Evolutionary conservation across 2,113 vertebrate genomes (phyloP).

Genomic region (Steatornis caripensis): DNA sequence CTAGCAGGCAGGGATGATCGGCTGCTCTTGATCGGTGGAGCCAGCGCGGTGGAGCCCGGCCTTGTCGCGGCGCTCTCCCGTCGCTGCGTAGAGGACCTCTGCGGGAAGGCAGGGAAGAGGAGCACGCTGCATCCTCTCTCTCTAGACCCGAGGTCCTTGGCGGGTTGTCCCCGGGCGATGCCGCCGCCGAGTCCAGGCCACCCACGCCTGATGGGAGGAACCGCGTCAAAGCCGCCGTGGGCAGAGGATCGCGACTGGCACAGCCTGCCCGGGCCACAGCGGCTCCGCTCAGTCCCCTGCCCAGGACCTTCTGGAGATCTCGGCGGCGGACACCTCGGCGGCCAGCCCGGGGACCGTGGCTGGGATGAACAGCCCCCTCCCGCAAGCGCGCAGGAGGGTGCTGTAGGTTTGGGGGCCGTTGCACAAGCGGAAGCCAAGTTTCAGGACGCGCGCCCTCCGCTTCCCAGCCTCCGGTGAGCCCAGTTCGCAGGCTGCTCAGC

Average conservation of each 20-base stretch:
- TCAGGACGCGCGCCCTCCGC: fast-evolving
- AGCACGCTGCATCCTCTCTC: background rate
- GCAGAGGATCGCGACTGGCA: background rate
- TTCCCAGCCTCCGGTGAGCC: background rate
- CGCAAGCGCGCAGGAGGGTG: background rate
- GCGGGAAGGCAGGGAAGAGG: background rate
- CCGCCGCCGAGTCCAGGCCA: background rate
- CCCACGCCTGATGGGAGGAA: background rate
- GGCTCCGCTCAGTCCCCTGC: background rate
- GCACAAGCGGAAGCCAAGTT: background rate
- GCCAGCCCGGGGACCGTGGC: background rate
- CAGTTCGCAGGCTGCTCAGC: background rate
- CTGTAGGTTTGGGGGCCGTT: background rate
- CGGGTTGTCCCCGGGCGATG: background rate
- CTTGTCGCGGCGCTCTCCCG: background rate
- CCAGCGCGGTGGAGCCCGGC: background rate
- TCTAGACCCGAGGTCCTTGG: background rate
- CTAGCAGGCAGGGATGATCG: background rate
- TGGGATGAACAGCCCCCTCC: background rate
- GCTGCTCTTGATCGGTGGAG: background rate
- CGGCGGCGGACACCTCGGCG: too few species aligned
- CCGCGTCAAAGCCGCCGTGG: background rate
- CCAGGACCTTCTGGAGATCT: background rate
- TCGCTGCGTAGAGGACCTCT: background rate
- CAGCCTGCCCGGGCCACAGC: background rate